phyloP scores from a whole-genome alignment of 64 coral and sea anemone species.

The Montipora efflorescens region DNA sequence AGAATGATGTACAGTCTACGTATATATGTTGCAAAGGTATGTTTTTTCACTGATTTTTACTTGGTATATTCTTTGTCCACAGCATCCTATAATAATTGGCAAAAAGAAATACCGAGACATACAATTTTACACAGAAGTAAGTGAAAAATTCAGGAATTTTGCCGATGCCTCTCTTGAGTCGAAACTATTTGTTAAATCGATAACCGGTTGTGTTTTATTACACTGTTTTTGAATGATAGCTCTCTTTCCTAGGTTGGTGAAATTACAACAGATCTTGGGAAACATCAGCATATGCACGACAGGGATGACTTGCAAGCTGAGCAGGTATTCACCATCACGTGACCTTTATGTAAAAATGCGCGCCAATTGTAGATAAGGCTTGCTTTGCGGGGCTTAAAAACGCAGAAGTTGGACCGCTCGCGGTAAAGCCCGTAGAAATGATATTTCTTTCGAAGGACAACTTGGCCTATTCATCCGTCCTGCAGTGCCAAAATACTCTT shows the following conservation, averaged over 20 bases:
- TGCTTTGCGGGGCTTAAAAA: no score
- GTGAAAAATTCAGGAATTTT: not conserved
- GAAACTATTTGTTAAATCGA: not conserved
- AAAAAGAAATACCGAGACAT: constrained; percentile 99
- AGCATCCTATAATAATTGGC: constrained; percentile 98
- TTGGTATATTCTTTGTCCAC: not conserved
- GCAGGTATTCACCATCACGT: constrained; percentile 50
- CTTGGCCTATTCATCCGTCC: no score
- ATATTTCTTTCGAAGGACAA: no score
- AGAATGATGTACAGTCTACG: no score
- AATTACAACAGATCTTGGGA: constrained; percentile 99
- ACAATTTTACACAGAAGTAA: constrained; percentile 98
- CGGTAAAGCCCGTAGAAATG: no score
- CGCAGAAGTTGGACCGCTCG: no score
- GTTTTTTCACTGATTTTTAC: not conserved
- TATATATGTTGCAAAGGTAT: no score
- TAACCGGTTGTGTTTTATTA: not conserved
- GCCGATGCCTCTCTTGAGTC: not conserved
- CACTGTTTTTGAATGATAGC: not conserved
- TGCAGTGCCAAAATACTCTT: no score
- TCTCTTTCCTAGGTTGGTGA: constrained; percentile 83
- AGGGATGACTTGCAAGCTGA: constrained; percentile 97
- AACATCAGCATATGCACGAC: constrained; percentile 99
- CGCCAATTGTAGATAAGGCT: no score
- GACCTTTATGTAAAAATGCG: no score